phyloP scores from a whole-genome alignment of 2,113 vertebrate species.

The Callipepla californica region DNA sequence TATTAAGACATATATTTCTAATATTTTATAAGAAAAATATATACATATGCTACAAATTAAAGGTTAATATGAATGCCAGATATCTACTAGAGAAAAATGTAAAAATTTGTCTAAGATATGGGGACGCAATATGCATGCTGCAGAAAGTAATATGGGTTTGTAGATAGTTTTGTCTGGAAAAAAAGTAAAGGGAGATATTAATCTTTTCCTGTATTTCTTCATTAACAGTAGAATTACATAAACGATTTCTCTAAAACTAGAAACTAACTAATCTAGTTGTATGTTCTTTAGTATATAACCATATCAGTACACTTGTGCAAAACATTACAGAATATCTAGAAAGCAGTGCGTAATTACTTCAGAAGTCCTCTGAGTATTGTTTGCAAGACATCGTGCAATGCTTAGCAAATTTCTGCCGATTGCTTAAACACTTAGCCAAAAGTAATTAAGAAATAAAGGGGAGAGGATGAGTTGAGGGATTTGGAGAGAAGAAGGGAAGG shows the following conservation, averaged over 20 bases:
- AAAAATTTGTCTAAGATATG: slow-evolving; percentile 42
- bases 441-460: background rate
- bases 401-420: slow-evolving; percentile 18
- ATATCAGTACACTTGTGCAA: background rate
- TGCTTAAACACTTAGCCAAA: slow-evolving; percentile 29
- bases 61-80: background rate
- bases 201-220: background rate
- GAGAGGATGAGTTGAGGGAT: fast-evolving
- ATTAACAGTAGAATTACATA: background rate
- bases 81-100: background rate
- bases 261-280: background rate
- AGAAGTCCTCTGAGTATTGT: slow-evolving; percentile 10
- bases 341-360: background rate
- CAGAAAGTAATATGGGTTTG: background rate
- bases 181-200: background rate
- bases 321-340: background rate
- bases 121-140: background rate
- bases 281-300: background rate
- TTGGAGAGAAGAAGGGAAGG: background rate
- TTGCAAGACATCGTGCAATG: slow-evolving; percentile 41
- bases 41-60: background rate
- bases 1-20: background rate
- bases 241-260: background rate
- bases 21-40: background rate
- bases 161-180: background rate